phyloP scores from a whole-genome alignment of 2,888 invertebrate species.

The Seira musarum region DNA sequence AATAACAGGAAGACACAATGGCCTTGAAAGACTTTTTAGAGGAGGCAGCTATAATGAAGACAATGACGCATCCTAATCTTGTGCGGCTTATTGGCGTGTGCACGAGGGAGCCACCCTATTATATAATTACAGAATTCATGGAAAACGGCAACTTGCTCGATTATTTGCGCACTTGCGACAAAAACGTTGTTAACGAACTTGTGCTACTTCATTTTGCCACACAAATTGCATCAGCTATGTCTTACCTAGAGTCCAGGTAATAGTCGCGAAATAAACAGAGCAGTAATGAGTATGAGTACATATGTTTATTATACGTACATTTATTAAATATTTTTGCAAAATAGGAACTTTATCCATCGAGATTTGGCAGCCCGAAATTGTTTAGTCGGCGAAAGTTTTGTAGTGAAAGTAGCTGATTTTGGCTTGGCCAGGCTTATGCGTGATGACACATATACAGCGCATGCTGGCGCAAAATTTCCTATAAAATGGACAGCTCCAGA shows the following conservation, averaged over 20 bases:
- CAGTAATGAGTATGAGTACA: no score
- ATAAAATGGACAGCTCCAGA: conserved; percentile 99
- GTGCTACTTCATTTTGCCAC: conserved; percentile 99
- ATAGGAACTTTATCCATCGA: conserved; percentile 68
- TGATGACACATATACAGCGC: conserved; percentile 99
- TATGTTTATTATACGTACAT: background rate
- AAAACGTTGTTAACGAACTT: conserved; percentile 92
- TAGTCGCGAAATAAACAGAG: no score
- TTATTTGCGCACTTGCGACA: conserved; percentile 90
- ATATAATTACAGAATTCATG: conserved; percentile 99
- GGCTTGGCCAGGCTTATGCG: conserved; percentile 92
- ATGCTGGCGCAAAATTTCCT: conserved; percentile 99
- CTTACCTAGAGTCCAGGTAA: conserved; percentile 81
- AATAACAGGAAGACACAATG: conserved; percentile 93
- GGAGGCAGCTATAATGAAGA: conserved; percentile 99
- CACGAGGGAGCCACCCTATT: conserved; percentile 98
- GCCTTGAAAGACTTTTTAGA: conserved; percentile 98
- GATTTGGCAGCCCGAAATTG: conserved; percentile 99
- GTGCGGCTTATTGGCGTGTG: conserved; percentile 98
- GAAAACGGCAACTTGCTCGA: conserved; percentile 97
- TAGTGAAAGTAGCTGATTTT: conserved; percentile 99
- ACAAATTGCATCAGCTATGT: conserved; percentile 99
- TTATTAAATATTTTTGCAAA: conserved; percentile 2
- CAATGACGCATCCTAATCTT: conserved; percentile 99
- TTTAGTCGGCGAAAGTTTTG: conserved; percentile 95